Percentiles rank a stretch among this genome's conserved stretches.
Evolutionary conservation across 2,797 vertebrate species (phyloP).

Genomic region (Sebastes dallii): DNA sequence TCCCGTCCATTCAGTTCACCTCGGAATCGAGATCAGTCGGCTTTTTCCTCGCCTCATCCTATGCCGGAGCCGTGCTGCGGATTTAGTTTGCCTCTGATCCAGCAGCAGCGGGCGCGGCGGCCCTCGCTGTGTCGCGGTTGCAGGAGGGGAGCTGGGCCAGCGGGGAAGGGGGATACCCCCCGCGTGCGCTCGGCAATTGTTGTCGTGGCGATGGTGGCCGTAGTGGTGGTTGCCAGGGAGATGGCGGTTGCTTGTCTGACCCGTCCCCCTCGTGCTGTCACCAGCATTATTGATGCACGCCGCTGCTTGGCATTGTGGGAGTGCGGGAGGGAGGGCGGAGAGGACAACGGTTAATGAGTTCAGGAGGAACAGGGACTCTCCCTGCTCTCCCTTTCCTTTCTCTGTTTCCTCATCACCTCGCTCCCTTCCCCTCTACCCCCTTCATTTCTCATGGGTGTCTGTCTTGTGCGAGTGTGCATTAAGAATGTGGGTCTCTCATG

Average conservation of each 20-base stretch:
- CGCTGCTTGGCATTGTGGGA: constrained; percentile 78
- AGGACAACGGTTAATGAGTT: constrained; percentile 82
- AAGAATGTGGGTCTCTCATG: constrained; percentile 74
- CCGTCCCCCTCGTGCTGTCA: constrained; percentile 78
- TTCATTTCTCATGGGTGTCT: constrained; percentile 80
- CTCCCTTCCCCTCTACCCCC: constrained; percentile 3
- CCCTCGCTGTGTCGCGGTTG: constrained; percentile 63
- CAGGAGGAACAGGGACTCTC: constrained; percentile 76
- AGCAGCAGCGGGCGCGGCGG: constrained; percentile 63
- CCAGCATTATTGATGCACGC: constrained; percentile 79
- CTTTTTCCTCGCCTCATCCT: constrained; percentile 62
- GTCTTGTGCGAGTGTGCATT: constrained; percentile 79
- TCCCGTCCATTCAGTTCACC: constrained; percentile 67
- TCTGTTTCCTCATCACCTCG: constrained; percentile 60
- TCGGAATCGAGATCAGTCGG: constrained; percentile 69
- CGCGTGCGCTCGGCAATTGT: constrained; percentile 68
- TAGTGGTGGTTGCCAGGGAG: constrained; percentile 78
- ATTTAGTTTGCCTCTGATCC: constrained; percentile 74
- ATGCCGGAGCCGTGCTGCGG: constrained; percentile 67
- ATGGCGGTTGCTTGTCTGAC: constrained; percentile 82
- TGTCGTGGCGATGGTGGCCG: constrained; percentile 77
- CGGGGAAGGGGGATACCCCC: constrained; percentile 59
- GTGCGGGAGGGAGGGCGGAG: constrained; percentile 71
- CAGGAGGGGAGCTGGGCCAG: constrained; percentile 64
- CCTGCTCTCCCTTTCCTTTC: constrained; percentile 49